Evolutionary conservation across 2,113 vertebrate genomes (phyloP).

Genomic region (Nycticryphes semicollaris): DNA sequence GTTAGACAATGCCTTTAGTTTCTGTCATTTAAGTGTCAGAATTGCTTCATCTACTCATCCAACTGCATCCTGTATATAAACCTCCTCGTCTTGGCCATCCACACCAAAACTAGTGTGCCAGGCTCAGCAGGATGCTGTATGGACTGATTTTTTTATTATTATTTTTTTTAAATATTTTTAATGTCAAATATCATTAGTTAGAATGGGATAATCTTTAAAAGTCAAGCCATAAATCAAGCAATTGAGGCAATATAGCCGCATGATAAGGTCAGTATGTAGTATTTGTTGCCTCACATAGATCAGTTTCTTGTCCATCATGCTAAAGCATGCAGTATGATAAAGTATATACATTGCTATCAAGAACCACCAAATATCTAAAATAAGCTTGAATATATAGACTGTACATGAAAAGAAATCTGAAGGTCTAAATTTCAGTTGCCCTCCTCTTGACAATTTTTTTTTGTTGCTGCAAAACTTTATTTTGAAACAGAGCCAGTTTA

Average conservation of each 20-base stretch:
- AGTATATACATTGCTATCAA: background rate
- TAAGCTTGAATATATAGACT: background rate
- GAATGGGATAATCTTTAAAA: background rate
- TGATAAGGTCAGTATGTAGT: background rate
- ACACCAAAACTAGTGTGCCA: background rate
- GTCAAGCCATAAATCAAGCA: background rate
- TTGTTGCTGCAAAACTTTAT: background rate
- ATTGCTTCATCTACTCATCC: background rate
- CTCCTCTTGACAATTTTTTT: background rate
- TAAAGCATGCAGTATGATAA: background rate
- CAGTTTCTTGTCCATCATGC: background rate
- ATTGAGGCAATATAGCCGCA: background rate
- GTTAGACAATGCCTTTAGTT: background rate
- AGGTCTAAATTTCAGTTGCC: background rate
- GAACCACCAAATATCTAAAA: background rate
- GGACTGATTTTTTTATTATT: background rate
- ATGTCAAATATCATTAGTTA: background rate
- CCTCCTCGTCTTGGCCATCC: background rate
- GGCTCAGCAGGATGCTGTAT: background rate
- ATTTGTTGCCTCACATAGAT: background rate
- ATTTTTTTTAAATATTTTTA: background rate
- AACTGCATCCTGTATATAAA: rapidly evolving
- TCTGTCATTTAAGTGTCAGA: background rate
- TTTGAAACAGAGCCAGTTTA: background rate
- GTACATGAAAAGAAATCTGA: background rate